Evolutionary conservation across 1,140 invertebrate species (phyloP).

Genomic region (Branchinecta lindahli): DNA sequence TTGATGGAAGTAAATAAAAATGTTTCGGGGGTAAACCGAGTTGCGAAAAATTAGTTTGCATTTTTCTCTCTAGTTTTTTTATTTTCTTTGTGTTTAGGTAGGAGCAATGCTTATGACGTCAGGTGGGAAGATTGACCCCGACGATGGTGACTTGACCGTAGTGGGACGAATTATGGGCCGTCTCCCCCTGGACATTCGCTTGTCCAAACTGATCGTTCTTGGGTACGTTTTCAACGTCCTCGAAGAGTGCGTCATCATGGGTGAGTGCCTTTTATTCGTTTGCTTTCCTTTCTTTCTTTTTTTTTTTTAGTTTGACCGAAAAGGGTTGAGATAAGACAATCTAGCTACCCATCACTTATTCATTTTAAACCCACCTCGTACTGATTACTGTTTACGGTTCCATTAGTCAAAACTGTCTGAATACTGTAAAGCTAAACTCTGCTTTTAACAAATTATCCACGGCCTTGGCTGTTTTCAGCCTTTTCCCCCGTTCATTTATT

Average conservation of each 20-base stretch:
- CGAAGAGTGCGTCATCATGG: conserved; percentile 72
- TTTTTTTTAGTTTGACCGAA: neutral
- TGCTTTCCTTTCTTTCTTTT: neutral
- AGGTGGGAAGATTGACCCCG: conserved; percentile 35
- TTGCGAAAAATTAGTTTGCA: too few species aligned
- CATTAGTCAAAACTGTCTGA: too few species aligned
- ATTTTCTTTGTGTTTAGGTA: conserved; percentile 26
- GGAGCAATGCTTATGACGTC: conserved; percentile 42
- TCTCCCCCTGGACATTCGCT: conserved; percentile 62
- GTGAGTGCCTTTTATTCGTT: conserved; percentile 33
- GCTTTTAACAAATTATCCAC: too few species aligned
- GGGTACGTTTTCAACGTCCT: conserved; percentile 73
- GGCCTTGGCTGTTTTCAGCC: too few species aligned
- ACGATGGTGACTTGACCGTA: conserved; percentile 79
- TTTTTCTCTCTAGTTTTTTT: too few species aligned
- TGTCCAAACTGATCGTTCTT: conserved; percentile 70
- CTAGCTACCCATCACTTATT: too few species aligned
- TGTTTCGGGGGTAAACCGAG: too few species aligned
- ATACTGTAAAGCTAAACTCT: too few species aligned
- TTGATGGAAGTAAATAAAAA: too few species aligned
- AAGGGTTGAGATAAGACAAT: too few species aligned
- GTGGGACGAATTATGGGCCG: conserved; percentile 64
- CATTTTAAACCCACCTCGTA: conserved; percentile 2
- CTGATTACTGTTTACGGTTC: too few species aligned
- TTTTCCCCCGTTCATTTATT: too few species aligned